A percentile compares a stretch with the other conserved stretches of the same genome.
These are phyloP conservation scores for Paracanthobrama guichenoti DNA, from an alignment of 2,113 vertebrate species.

Conservation along the genomic window DNA sequence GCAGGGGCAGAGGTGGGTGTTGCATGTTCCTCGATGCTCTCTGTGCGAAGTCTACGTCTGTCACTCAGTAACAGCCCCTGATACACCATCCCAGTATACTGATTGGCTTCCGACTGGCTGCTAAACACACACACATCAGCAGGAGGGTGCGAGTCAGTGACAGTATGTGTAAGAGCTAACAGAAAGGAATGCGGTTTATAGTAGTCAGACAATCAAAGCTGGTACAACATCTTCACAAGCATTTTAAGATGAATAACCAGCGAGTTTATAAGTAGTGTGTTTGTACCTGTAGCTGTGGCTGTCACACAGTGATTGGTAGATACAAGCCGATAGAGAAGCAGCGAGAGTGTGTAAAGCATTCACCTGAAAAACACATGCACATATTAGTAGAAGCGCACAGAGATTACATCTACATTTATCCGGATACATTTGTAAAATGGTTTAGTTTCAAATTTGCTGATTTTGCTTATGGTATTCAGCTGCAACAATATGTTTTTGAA, in stretches of 20 bases:
- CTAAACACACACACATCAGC: constrained; percentile 62
- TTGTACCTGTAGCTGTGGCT: constrained; percentile 98
- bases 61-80: constrained; percentile 94
- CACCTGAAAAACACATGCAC: constrained; percentile 75
- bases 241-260: not conserved
- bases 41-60: constrained; percentile 90
- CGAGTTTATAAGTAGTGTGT: not conserved
- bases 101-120: constrained; percentile 90
- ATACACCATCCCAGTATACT: constrained; percentile 97
- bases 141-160: not conserved
- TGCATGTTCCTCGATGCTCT: constrained; percentile 95
- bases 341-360: constrained; percentile 91
- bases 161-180: not conserved
- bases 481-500: too few species aligned
- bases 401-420: not conserved
- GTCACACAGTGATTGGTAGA: constrained; percentile 98
- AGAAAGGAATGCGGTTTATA: not conserved
- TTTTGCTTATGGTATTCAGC: too few species aligned
- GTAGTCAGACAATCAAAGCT: not conserved
- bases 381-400: not conserved
- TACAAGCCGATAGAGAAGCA: constrained; percentile 94
- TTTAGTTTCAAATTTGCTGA: not conserved
- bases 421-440: not conserved
- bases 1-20: constrained; percentile 92
- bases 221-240: not conserved